Evolutionary conservation across 2,888 invertebrate genomes (phyloP).

Genomic region (Noctua comes): DNA sequence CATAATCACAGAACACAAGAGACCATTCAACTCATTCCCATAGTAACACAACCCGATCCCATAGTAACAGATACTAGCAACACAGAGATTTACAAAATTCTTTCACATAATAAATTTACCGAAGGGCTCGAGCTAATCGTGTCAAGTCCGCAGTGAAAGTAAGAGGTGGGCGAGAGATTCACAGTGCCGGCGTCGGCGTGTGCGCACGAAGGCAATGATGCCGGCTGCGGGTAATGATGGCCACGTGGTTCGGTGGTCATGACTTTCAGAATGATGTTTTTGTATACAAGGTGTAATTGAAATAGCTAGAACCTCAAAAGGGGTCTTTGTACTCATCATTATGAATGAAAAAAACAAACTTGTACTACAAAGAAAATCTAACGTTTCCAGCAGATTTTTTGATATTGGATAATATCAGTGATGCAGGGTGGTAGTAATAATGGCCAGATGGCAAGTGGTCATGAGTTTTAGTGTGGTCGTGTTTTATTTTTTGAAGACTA

Average conservation of each 20-base stretch:
- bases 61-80: slow-evolving; percentile 37
- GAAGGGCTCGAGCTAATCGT: slow-evolving; percentile 75
- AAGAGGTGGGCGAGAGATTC: slow-evolving; percentile 65
- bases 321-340: background rate
- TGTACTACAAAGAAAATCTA: background rate
- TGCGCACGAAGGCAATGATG: slow-evolving; percentile 42
- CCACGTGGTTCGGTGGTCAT: slow-evolving; percentile 50
- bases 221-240: slow-evolving; percentile 25
- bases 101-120: slow-evolving; percentile 64
- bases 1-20: slow-evolving; percentile 31
- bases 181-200: slow-evolving; percentile 24
- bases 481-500: background rate
- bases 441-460: background rate
- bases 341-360: background rate
- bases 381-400: background rate
- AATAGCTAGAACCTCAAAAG: background rate
- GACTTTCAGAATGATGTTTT: slow-evolving; percentile 37
- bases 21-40: slow-evolving; percentile 37
- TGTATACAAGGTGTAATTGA: background rate
- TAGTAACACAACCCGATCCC: slow-evolving; percentile 29
- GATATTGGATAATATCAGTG: background rate
- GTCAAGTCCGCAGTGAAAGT: slow-evolving; percentile 82
- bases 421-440: background rate
- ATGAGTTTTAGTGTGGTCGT: background rate
- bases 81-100: slow-evolving; percentile 45